Evolutionary conservation across 2,113 vertebrate species (phyloP).

Genomic region (Cinclus mexicanus): DNA sequence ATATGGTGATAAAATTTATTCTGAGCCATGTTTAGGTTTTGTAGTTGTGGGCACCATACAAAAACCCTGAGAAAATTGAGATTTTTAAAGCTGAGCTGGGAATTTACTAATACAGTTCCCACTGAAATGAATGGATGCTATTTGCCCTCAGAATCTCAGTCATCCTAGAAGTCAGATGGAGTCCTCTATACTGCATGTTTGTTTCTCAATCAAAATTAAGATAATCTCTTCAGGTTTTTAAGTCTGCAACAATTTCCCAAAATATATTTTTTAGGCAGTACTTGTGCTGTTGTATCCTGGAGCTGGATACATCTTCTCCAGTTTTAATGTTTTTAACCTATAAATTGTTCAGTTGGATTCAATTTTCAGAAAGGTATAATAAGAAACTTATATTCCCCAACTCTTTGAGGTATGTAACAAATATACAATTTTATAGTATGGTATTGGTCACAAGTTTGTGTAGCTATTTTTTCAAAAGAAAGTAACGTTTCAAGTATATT

Average conservation of each 20-base stretch:
- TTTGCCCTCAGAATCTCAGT: constrained; percentile 24
- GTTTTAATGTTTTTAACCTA: not conserved
- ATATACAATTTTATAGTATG: not conserved
- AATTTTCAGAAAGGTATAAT: not conserved
- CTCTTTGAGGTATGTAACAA: not conserved
- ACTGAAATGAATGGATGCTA: not conserved
- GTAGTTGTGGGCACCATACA: constrained; percentile 21
- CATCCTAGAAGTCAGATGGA: not conserved
- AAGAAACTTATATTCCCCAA: not conserved
- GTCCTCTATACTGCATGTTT: not conserved
- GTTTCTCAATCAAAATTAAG: not conserved
- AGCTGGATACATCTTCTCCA: not conserved
- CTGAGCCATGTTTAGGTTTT: constrained; percentile 61
- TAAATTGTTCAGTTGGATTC: not conserved
- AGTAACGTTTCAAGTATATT: not conserved
- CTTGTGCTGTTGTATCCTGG: not conserved
- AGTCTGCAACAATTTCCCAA: not conserved
- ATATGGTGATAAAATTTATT: constrained; percentile 70
- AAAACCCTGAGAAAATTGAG: constrained; percentile 4
- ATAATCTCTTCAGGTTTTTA: not conserved
- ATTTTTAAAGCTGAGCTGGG: constrained; percentile 24
- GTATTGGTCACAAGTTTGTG: not conserved
- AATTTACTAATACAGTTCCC: constrained; percentile 1
- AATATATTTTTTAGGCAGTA: not conserved
- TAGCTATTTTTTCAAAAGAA: constrained; percentile 11